phyloP scores from a whole-genome alignment of 2,113 vertebrate genomes.

The Myanophis thanlyinensis region DNA sequence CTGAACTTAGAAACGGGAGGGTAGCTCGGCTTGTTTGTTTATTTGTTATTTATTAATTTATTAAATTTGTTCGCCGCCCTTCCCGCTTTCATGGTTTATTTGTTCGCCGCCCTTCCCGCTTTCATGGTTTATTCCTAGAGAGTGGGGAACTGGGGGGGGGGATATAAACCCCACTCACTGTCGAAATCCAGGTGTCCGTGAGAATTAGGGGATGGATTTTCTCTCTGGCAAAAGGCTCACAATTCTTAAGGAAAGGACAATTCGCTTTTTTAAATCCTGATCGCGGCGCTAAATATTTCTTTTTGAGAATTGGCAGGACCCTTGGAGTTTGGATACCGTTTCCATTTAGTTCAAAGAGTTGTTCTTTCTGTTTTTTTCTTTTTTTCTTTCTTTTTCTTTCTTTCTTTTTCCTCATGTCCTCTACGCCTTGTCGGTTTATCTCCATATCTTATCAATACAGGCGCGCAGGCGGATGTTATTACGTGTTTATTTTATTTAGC shows the following conservation, averaged over 20 bases:
- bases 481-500: background rate
- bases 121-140: background rate
- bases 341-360: background rate
- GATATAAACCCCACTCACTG: too few relatives aligned
- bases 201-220: background rate
- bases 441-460: background rate
- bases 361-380: too few relatives aligned
- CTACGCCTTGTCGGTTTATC: background rate
- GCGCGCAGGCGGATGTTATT: background rate
- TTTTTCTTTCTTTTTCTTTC: too few relatives aligned
- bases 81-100: background rate
- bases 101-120: too few relatives aligned
- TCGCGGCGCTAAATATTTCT: too few relatives aligned
- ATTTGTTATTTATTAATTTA: too few relatives aligned
- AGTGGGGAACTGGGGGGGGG: too few relatives aligned
- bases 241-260: background rate
- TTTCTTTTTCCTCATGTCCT: too few relatives aligned
- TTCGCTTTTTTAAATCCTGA: background rate
- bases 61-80: too few relatives aligned
- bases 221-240: background rate
- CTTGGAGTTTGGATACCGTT: too few relatives aligned
- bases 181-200: background rate
- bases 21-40: background rate
- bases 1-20: background rate
- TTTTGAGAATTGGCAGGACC: too few relatives aligned